These are phyloP conservation scores for Willisornis vidua DNA, from an alignment of 2,113 vertebrate species.

Conservation along the genomic window DNA sequence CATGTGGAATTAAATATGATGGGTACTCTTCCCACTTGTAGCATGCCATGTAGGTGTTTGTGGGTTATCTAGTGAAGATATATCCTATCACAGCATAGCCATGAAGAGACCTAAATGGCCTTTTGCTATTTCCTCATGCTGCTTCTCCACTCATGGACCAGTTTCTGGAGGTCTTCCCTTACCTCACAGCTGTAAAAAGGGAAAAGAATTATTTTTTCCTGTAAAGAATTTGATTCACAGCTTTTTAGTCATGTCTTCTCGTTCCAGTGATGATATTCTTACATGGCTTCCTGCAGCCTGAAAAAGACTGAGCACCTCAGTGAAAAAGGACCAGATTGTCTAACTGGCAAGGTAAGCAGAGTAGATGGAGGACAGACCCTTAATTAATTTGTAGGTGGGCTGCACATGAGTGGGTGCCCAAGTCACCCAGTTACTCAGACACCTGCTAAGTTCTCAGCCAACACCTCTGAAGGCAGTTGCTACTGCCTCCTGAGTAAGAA, in stretches of 20 bases:
- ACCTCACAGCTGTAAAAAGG: neutral
- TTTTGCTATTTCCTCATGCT: neutral
- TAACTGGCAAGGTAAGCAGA: neutral
- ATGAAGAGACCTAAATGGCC: neutral
- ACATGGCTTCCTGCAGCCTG: neutral
- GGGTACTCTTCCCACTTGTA: neutral
- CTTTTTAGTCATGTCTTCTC: neutral
- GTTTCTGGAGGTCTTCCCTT: neutral
- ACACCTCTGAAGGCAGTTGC: neutral
- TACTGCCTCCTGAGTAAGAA: neutral
- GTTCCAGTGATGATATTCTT: neutral
- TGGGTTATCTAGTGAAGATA: neutral
- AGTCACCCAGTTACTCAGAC: neutral
- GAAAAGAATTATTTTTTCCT: neutral
- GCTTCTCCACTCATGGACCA: neutral
- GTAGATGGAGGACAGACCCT: neutral
- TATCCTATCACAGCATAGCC: neutral
- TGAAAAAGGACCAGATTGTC: neutral
- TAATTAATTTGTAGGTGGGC: neutral
- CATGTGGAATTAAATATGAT: neutral
- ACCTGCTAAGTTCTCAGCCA: neutral
- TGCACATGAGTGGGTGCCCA: neutral
- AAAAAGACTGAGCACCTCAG: neutral
- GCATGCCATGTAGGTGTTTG: neutral
- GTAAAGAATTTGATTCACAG: neutral